Evolutionary conservation across 2,888 invertebrate species (phyloP), one percentile per base, ranked within the genome.

Genomic region (Platynereis dumerilii): DNA sequence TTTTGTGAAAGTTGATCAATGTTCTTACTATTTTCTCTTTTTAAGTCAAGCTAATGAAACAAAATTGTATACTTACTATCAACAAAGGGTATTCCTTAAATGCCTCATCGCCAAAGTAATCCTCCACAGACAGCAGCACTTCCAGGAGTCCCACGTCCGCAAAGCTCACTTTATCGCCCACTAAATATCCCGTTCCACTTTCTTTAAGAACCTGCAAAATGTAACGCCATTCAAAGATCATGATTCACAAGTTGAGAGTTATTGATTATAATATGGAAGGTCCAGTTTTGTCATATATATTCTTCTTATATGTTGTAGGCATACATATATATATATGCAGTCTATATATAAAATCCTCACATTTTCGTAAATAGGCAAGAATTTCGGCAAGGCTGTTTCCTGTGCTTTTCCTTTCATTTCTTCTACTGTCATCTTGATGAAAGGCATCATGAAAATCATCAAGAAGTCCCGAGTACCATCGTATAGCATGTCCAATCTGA

Each of bases 391-490:
- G 34, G 5, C 34, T 7, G 5, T 34, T 34, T 34, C 34, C 34
- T 34, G 5, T 5, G 34, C 34, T 34, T 34, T 34, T 12, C 12
- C 12, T 12, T 34, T 34, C 34, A 34, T 12, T 34, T 34, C 57
- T 45, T 60, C 62, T 24, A 63, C 58, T 60, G 39, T 61, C 1
- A 66, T 64, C 12, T 29, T 45, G 26, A 71, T 66, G 22, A 45
- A 45, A 12, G 61, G 20, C 12, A 61, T 28, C 29, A 69, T 53
- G 58, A 66, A 69, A 17, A 29, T 42, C 22, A 26, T 29, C 12
- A 66, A 58, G 53, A 71, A 71, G 48, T 71, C 71, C 12, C 68
- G 39, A 20, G 71, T 56, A 17, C 68, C 71, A 20, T 71, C 71
- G 57, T 56, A 71, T 26, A 66, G 64, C 29, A 66, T 64, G 39